Percentiles rank a stretch among this genome's conserved stretches.
These are phyloP conservation scores for Alosa sapidissima DNA, from an alignment of 2,797 vertebrate species.

Conservation along the genomic window DNA sequence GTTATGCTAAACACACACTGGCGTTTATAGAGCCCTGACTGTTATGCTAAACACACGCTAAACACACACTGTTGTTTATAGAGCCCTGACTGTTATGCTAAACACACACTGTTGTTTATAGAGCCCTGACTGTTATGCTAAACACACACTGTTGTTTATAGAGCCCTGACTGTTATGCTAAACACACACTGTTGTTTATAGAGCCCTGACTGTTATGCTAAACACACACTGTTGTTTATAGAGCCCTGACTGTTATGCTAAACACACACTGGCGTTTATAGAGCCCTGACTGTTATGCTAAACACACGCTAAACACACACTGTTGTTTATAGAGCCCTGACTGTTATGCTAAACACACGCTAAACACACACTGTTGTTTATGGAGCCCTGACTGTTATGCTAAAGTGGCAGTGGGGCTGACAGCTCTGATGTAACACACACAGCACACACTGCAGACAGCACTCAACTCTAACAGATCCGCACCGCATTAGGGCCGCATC, in stretches of 20 bases:
- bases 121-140: slow-evolving; percentile 2
- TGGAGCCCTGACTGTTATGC: background rate
- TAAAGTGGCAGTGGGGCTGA: background rate
- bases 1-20: slow-evolving; percentile 13
- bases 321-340: background rate
- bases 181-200: background rate
- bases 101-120: background rate
- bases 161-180: too few species aligned
- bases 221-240: background rate
- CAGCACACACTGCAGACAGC: background rate
- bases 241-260: slow-evolving; percentile 2
- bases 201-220: slow-evolving; percentile 2
- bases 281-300: slow-evolving; percentile 2
- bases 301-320: too few species aligned
- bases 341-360: slow-evolving; percentile 15
- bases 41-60: slow-evolving; percentile 13
- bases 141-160: slow-evolving; percentile 6
- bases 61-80: background rate
- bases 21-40: background rate
- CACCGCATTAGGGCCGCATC: too few species aligned
- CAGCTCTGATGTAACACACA: slow-evolving; percentile 2
- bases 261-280: background rate
- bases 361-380: slow-evolving; percentile 5
- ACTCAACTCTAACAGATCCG: too few species aligned
- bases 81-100: slow-evolving; percentile 2